Evolutionary conservation across 2,888 invertebrate genomes (phyloP), one percentile per base, ranked within the genome.

Genomic region (Ophion ellenae): DNA sequence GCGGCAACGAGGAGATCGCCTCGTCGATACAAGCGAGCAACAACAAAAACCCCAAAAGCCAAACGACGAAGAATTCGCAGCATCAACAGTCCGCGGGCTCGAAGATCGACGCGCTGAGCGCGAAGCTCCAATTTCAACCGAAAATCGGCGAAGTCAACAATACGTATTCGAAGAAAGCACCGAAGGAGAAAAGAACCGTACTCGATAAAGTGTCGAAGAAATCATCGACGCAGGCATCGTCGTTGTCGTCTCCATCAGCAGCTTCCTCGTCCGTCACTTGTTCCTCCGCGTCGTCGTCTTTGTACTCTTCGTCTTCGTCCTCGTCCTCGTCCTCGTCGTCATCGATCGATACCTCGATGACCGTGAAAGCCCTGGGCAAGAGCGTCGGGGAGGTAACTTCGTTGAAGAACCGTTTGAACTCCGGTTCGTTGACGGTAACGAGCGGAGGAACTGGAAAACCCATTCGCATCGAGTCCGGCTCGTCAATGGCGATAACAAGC

Each of bases 91-190:
- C 85, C 2, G 69, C 84, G 7, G 94, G 94, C 6, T 92, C 94
- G 5, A 94, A 94, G 82, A 93, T 94, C 9, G 93, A 93, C 64
- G 93, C 94, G 4, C 84, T 93, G 5, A 94, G 93, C 83, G 92
- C 90, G 5, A 94, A 93, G 79, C 84, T 94, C 7, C 93, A 93
- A 32, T 93, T 93, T 89, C 94, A 93, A 70, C 94, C 94, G 2
- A 94, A 93, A 89, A 88, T 92, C 45, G 92, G 92, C 10, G 92
- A 90, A 81, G 90, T 92, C 0, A 93, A 92, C 73, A 93, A 92
- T 53, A 91, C 92, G 1, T 92, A 93, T 36, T 90, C 90, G 6
- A 94, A 94, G 40, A 94, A 92, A 83, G 81, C 89, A 4, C 63
- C 82, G 3, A 93, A 91, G 64, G 93, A 93, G 11, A 92, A 90